Evolutionary conservation across 2,888 invertebrate genomes (phyloP), one percentile per base, ranked within the genome.

Genomic region (Brachypterus glaber): DNA sequence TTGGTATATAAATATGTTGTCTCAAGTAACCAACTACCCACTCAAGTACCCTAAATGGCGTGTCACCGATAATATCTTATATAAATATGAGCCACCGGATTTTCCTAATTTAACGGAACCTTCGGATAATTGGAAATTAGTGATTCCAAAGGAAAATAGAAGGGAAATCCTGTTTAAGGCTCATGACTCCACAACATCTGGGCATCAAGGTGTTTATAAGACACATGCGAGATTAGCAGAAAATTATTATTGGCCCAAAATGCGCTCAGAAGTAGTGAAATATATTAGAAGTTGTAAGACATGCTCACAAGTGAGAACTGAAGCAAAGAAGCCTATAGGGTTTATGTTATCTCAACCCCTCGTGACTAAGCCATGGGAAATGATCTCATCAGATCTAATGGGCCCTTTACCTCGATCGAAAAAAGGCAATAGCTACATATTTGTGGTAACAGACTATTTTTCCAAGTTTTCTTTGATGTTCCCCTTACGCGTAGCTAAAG

Each of bases 231-330:
- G 40, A 14, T n/a, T 40, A n/a, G 25, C 18, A n/a, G 32, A 32
- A 24, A 37, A 32, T n/a, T 39, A 37, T 30, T 39, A 36, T 30
- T 39, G 35, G 39, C n/a, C n/a, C n/a, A n/a, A n/a, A n/a, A n/a
- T n/a, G n/a, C n/a, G n/a, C n/a, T n/a, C n/a, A n/a, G n/a, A n/a
- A n/a, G n/a, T n/a, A n/a, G n/a, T n/a, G n/a, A n/a, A n/a, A n/a
- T n/a, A n/a, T n/a, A n/a, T n/a, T n/a, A n/a, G n/a, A n/a, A n/a
- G n/a, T n/a, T n/a, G n/a, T n/a, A n/a, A n/a, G n/a, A n/a, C n/a
- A n/a, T n/a, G n/a, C n/a, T n/a, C n/a, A n/a, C n/a, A n/a, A n/a
- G n/a, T n/a, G n/a, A n/a, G n/a, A n/a, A n/a, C n/a, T n/a, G n/a
- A n/a, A n/a, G n/a, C n/a, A n/a, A n/a, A n/a, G n/a, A n/a, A n/a